Evolutionary conservation across 2,888 invertebrate genomes (phyloP).

Genomic region (Drosophila formosana): DNA sequence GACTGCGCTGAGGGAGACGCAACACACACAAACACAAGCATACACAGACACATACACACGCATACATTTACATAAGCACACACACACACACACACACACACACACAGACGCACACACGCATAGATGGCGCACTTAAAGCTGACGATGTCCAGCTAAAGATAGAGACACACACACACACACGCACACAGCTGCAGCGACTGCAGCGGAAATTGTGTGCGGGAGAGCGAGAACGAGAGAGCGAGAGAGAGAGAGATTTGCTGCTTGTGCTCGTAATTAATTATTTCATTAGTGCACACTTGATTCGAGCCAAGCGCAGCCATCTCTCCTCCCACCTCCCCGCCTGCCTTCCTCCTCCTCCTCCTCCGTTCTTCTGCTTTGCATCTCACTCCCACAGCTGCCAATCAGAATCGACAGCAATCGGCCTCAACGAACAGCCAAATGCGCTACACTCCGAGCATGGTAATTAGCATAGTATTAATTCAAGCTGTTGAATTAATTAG

Average conservation of each 20-base stretch:
- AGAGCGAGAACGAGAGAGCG: neutral
- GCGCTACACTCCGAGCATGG: slow-evolving; percentile 17
- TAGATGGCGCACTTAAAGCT: slow-evolving; percentile 37
- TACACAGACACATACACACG: slow-evolving; percentile 10
- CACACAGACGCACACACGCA: neutral
- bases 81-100: neutral
- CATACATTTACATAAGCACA: neutral
- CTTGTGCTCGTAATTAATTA: slow-evolving; percentile 69
- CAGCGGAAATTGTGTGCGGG: neutral
- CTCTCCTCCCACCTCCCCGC: neutral
- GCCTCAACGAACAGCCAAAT: neutral
- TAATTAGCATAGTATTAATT: too few relatives aligned
- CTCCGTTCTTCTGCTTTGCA: neutral
- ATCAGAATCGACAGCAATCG: slow-evolving; percentile 6
- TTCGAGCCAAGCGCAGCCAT: slow-evolving; percentile 34
- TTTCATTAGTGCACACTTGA: slow-evolving; percentile 75
- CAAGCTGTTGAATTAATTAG: too few relatives aligned
- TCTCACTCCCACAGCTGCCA: slow-evolving; percentile 8
- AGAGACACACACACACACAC: slow-evolving; percentile 2
- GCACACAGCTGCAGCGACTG: neutral
- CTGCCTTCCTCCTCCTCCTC: too few relatives aligned
- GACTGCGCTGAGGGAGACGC: slow-evolving; percentile 34
- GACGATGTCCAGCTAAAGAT: slow-evolving; percentile 43
- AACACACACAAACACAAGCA: slow-evolving; percentile 24
- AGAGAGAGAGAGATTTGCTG: slow-evolving; percentile 36